phyloP scores from a whole-genome alignment of 2,113 vertebrate genomes.

The Daphoenositta chrysoptera region DNA sequence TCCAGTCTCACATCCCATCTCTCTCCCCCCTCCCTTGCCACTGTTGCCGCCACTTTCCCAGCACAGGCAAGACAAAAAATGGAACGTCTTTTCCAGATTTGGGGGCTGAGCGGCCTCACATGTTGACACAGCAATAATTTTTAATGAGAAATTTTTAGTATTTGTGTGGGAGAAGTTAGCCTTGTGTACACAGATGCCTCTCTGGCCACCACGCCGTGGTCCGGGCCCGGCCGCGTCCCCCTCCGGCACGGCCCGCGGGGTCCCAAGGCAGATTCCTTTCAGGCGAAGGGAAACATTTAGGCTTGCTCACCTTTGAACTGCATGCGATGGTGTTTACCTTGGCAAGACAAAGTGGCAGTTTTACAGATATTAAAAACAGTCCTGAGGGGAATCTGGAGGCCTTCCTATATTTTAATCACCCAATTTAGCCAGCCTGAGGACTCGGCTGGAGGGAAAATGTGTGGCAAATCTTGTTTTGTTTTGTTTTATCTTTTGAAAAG shows the following conservation, averaged over 20 bases:
- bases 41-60: slow-evolving; percentile 5
- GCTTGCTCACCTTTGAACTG: slow-evolving; percentile 98
- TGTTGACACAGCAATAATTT: slow-evolving; percentile 86
- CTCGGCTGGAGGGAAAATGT: slow-evolving; percentile 18
- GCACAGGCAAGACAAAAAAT: slow-evolving; percentile 23
- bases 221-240: slow-evolving; percentile 72
- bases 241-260: slow-evolving; percentile 67
- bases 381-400: slow-evolving; percentile 80
- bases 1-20: slow-evolving; percentile 46
- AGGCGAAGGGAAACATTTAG: slow-evolving; percentile 90
- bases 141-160: slow-evolving; percentile 83
- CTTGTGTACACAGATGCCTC: slow-evolving; percentile 88
- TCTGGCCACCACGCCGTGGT: slow-evolving; percentile 60
- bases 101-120: slow-evolving; percentile 69
- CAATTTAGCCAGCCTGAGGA: slow-evolving; percentile 65
- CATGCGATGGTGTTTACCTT: slow-evolving; percentile 96
- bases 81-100: slow-evolving; percentile 78
- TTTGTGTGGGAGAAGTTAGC: slow-evolving; percentile 83
- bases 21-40: not conserved
- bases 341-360: slow-evolving; percentile 95
- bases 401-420: slow-evolving; percentile 73
- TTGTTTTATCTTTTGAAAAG: not conserved
- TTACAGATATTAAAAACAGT: slow-evolving; percentile 99
- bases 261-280: slow-evolving; percentile 88
- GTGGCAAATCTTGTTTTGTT: not conserved